phyloP scores from a whole-genome alignment of 2,797 vertebrate genomes.

The Melanogrammus aeglefinus region DNA sequence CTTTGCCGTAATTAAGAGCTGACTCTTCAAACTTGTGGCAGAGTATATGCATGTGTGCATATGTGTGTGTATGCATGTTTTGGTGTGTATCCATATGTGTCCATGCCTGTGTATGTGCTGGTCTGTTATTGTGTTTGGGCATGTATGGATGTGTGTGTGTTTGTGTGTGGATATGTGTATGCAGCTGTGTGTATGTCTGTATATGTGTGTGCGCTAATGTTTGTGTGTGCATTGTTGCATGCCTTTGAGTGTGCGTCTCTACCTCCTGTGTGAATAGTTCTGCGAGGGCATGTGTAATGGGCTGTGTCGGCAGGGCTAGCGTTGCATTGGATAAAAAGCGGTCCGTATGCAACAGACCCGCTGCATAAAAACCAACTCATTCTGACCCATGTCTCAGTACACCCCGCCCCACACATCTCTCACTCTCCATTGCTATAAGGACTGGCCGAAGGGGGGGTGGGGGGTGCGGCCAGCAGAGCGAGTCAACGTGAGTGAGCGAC shows the following conservation, averaged over 20 bases:
- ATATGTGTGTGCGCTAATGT: background rate
- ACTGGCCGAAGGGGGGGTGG: background rate
- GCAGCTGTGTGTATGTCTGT: background rate
- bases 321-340: slow-evolving; percentile 43
- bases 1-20: slow-evolving; percentile 1
- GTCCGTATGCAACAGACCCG: slow-evolving; percentile 47
- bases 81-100: slow-evolving; percentile 5
- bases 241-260: background rate
- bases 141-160: background rate
- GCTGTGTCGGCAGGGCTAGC: slow-evolving; percentile 63
- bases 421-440: background rate
- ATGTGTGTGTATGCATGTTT: background rate
- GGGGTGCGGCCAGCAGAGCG: slow-evolving; percentile 29
- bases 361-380: slow-evolving; percentile 35
- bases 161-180: background rate
- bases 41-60: background rate
- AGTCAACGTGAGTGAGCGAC: slow-evolving; percentile 57
- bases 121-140: slow-evolving; percentile 1
- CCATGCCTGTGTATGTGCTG: background rate
- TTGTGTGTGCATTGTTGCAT: slow-evolving; percentile 31
- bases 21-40: background rate
- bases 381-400: slow-evolving; percentile 36
- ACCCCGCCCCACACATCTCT: background rate
- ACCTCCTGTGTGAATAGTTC: slow-evolving; percentile 5
- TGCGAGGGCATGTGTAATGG: slow-evolving; percentile 46